Percentiles rank a stretch among this genome's conserved stretches.
Conservation (phyloP, 2,797 vertebrate genomes). For the Varecia variegata region DNA sequence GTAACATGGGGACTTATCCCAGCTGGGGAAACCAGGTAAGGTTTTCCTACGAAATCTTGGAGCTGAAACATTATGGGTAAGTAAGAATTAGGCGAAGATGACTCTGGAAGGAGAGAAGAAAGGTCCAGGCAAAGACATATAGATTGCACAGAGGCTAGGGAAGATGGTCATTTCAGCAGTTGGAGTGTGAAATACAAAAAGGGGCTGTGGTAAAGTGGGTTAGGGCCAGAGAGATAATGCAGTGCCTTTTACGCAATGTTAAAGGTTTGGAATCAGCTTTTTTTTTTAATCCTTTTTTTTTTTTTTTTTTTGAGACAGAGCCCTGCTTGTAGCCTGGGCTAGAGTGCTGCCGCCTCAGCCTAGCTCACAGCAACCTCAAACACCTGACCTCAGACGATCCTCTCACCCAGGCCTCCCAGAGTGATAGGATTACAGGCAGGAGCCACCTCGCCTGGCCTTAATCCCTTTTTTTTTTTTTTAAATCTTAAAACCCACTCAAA, state of each 20-base stretch:
- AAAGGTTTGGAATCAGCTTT: background rate
- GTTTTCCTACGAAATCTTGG: constrained; percentile 1
- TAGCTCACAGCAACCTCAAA: too few species aligned
- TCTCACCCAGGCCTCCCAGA: too few species aligned
- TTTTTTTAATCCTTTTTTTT: background rate
- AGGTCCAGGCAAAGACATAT: background rate
- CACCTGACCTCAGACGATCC: too few species aligned
- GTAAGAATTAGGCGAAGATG: background rate
- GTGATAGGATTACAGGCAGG: too few species aligned
- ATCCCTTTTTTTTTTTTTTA: background rate
- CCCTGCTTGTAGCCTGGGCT: too few species aligned
- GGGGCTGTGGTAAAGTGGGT: background rate
- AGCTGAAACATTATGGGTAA: background rate
- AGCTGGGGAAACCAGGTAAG: background rate
- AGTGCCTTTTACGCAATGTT: background rate
- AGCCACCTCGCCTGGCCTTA: too few species aligned
- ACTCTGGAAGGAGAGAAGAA: background rate
- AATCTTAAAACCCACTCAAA: background rate
- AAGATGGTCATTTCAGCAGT: background rate
- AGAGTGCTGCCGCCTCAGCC: too few species aligned
- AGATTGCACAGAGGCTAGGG: background rate
- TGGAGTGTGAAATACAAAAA: constrained; percentile 3
- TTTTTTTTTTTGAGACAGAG: too few species aligned
- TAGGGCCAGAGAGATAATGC: background rate
- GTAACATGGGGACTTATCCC: background rate